Base-by-base conservation (phyloP, 1,140 invertebrate genomes). In the Caerostris darwini region DNA sequence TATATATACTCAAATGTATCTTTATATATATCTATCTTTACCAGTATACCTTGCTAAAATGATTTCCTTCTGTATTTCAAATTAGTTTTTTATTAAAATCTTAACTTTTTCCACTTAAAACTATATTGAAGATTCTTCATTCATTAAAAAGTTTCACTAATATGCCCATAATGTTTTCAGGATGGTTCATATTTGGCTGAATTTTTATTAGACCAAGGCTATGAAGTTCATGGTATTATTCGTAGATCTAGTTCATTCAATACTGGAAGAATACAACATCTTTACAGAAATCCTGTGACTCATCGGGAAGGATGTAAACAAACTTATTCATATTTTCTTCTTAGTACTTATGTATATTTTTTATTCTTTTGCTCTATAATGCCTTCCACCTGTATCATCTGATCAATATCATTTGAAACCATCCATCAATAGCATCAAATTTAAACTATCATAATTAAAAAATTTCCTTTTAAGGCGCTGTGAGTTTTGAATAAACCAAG, bases 121-220 rank as follows among this genome's bases (percentile, higher is more conserved):
- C 12, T 14, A 3, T 0, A 5, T 3, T 67, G 12, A 4, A 19
- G 34, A 34, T 34, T 34, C 34, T 34, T 34, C 34, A 34, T 34
- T 34, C 34, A 34, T 34, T 34, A 34, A 58, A 50, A n/a, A 7
- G 5, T 57, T 7, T 59, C 14, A 5, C 8, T n/a, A 19, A 89
- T 71, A 67, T 57, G 14, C n/a, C 56, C 54, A 19, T 57, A 58
- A 71, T 90, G n/a, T 90, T 12, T 56, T 12, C 95, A 99, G 99
- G 99, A 99, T 98, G 99, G 99, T 19, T 99, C 99, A 1, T 99
- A 99, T 96, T 96, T 99, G 95, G 98, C 99, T 5, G 99, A 99
- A 96, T 98, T 99, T 94, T 96, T 99, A 3, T 96, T 99, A 3
- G 97, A 97, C 12, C 99, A 99, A 96, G 99, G 99, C 5, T 96